Conservation (phyloP, 2,888 invertebrate genomes). For the Agrilus cyanescens region DNA sequence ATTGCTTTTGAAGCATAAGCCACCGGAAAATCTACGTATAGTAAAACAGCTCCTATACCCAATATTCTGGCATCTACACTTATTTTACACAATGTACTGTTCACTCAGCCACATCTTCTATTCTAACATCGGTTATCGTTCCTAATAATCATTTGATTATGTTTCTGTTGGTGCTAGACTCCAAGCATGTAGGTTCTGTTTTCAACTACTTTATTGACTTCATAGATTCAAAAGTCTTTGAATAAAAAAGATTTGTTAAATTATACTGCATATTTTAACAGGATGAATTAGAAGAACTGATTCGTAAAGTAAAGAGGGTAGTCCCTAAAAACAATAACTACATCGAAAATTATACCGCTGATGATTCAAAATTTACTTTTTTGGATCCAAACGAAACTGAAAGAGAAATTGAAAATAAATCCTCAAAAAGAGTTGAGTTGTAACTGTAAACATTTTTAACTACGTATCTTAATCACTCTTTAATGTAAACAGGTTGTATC, state of each 20-base stretch:
- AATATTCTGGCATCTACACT: too few species aligned
- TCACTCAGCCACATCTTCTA: too few species aligned
- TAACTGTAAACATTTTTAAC: background rate
- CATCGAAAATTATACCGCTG: conserved; percentile 65
- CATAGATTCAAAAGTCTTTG: too few species aligned
- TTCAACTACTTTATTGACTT: too few species aligned
- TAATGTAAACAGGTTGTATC: conserved; percentile 13
- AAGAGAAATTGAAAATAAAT: conserved; percentile 28
- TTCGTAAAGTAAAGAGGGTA: conserved; percentile 75
- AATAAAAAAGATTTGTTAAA: background rate
- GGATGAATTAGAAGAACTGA: conserved; percentile 64
- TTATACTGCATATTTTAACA: conserved; percentile 21
- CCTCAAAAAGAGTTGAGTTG: conserved; percentile 11
- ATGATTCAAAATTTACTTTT: conserved; percentile 42
- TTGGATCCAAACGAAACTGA: conserved; percentile 37
- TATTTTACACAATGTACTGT: too few species aligned
- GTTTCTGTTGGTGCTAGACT: too few species aligned
- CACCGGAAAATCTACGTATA: too few species aligned
- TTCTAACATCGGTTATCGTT: too few species aligned
- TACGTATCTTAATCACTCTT: background rate
- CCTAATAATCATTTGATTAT: too few species aligned
- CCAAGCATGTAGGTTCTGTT: too few species aligned
- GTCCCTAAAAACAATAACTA: conserved; percentile 73
- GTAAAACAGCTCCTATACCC: too few species aligned
- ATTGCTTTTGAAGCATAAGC: too few species aligned